Base-by-base conservation (phyloP, 2,888 invertebrate species). In the Germaria angustata region DNA sequence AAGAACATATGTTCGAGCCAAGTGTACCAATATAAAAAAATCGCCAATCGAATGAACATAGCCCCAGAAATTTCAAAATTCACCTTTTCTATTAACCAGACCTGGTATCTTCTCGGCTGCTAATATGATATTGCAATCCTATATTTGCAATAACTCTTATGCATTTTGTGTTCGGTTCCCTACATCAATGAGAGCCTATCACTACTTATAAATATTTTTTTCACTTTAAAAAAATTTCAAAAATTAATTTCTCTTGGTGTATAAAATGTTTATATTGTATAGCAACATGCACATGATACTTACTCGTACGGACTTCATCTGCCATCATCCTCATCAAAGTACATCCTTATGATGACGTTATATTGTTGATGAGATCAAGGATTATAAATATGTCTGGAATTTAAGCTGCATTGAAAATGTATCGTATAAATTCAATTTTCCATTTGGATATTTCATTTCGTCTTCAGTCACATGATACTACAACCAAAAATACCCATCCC, bases 321-420 rank as follows among this genome's bases (percentile, higher is more conserved):
- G 24, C 57, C 51, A 11, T 24, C 55, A 46, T 49, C 41, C 28
- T 17, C 49, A 17, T 39, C 55, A 69, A 28, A 44, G 22, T 20
- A 51, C 46, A 78, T 78, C 65, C 46, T 79, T 57, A 57, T 68
- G 57, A 72, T 63, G 79, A 80, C 59, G 73, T 77, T 77, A 44
- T 69, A 63, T 59, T 59, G 41, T 75, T 81, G 82, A 79, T 82
- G 79, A 75, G 82, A 82, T 82, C 82, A 82, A 79, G 82, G 82
- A 82, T 82, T 82, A 82, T 79, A 82, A 79, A 79, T 79, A 75
- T 71, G 82, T 82, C 82, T 82, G 78, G 75, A 79, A 82, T 82
- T 75, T 82, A 82, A 82, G 82, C 82, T 77, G 66, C 82, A 66
- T 71, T 71, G 51, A 79, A 69, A 75, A 78, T 75, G 78, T 73